A percentile compares a stretch with the other conserved stretches of the same genome.
phyloP scores from a whole-genome alignment of 2,113 vertebrate species.

The Nanger granti region DNA sequence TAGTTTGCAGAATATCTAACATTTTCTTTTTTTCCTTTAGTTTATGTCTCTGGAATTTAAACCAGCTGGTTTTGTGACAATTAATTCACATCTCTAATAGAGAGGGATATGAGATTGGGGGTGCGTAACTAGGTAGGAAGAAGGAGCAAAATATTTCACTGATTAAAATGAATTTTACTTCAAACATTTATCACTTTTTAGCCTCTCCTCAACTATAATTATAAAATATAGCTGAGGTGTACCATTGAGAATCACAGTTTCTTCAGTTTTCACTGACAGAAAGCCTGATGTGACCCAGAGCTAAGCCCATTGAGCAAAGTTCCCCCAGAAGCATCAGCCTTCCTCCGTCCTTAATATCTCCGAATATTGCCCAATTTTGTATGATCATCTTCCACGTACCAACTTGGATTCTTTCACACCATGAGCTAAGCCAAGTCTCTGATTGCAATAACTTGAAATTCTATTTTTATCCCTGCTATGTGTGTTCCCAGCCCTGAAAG shows the following conservation, averaged over 20 bases:
- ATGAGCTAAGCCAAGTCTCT: slow-evolving; percentile 7
- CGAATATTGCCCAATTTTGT: background rate
- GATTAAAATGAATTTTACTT: background rate
- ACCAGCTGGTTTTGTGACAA: background rate
- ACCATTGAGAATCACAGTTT: background rate
- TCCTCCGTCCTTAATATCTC: background rate
- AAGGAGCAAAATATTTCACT: background rate
- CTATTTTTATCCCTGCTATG: background rate
- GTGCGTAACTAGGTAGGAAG: background rate
- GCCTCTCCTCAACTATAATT: background rate
- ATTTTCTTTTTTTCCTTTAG: background rate
- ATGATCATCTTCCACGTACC: background rate
- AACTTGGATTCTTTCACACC: background rate
- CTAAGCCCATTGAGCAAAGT: background rate
- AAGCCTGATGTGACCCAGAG: background rate
- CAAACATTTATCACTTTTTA: background rate
- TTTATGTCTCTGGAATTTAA: background rate
- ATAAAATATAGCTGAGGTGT: background rate
- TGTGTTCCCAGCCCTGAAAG: slow-evolving; percentile 18
- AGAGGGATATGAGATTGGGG: background rate
- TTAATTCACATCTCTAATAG: background rate
- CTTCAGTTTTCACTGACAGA: background rate
- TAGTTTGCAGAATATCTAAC: background rate
- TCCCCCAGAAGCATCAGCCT: background rate
- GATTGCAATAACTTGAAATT: slow-evolving; percentile 33